Evolutionary conservation across 2,797 vertebrate genomes (phyloP), one percentile per base, ranked within the genome.

Genomic region (Poeciliopsis gracilis): DNA sequence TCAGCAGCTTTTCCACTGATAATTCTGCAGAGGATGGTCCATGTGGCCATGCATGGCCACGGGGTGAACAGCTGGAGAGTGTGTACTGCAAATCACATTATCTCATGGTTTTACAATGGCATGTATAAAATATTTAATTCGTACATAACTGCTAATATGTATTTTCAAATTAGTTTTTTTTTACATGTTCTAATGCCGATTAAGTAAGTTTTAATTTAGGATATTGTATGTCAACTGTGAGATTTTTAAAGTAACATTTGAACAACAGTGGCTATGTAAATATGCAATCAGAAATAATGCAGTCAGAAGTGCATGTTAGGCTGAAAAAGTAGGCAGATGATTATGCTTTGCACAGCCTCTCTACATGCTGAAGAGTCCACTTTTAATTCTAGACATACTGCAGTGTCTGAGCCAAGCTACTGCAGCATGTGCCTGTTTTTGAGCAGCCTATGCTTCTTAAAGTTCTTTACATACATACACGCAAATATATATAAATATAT

Each of bases 1-100:
- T 89, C 79, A 78, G 79, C 51, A 81, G 77, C 69, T 46, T 49
- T 90, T 94, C 84, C 36, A 84, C 73, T 82, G 80, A 83, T n/a
- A 38, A 63, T 38, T 81, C 72, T 77, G 67, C 16, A 74, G 77
- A 20, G 1, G 7, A 71, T 75, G 72, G 51, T 76, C 78, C 55
- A 46, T 61, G 57, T 30, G 57, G 57, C 57, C 15, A 33, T 61
- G 57, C 28, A 33, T 59, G 16, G 70, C 80, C 77, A 77, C 47
- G 10, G 73, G 72, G 71, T 6, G 5, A 72, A 75, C 55, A n/a
- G 51, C 82, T 38, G 16, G 63, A 77, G 59, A 75, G 43, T 51
- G 69, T 57, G 53, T 76, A 38, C 69, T 84, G 73, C 72, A 38
- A 73, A 38, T 69, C 55, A 78, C 74, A 79, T 75, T 51, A 57